Base-by-base conservation (phyloP, 2,797 vertebrate species). In the Enteromius fasciolatus region DNA sequence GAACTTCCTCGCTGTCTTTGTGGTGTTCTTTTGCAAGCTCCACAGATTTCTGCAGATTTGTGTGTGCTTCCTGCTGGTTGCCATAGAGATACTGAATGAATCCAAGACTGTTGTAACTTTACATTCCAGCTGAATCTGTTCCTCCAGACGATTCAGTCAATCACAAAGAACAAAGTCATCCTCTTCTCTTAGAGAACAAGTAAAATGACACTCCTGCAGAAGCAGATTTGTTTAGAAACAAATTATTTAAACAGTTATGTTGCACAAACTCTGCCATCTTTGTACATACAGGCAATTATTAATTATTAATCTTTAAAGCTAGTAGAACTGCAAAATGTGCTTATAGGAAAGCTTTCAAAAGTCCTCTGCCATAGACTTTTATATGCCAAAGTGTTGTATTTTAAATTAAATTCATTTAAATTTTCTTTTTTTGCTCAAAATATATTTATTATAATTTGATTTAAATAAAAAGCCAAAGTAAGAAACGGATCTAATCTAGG, bases 121-220 rank as follows among this genome's bases (percentile, higher is more conserved):
- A 0, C 78, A 54, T 39, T 88, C 84, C 84, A 91, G 91, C 46
- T 85, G 41, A 0, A 92, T 86, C 61, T 94, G 91, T 48, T 93
- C 12, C 0, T 46, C 2, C 50, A 92, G 77, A 80, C 87, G 93
- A 18, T 90, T 88, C 84, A 94, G 90, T 9, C 94, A 33, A 7
- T 91, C 28, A 17, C 80, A 59, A 0, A 94, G 80, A 80, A 90
- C 83, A 3, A 88, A 77, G 46, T 94, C 83, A 31, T 94, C 4
- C 84, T 92, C 86, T 52, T 73, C 5, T 52, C 76, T 82, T 66
- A 96, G 86, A 81, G 48, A 2, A 95, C 95, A 96, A 0, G 94
- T 96, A 84, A 96, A 96, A 87, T 95, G 92, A 76, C 94, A 95
- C 79, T 95, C 89, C 80, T 95, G 89, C 31, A 92, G 63, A 68